Evolutionary conservation across 2,888 invertebrate genomes (phyloP), one percentile per base, ranked within the genome.

Genomic region (Meghimatium bilineatum): DNA sequence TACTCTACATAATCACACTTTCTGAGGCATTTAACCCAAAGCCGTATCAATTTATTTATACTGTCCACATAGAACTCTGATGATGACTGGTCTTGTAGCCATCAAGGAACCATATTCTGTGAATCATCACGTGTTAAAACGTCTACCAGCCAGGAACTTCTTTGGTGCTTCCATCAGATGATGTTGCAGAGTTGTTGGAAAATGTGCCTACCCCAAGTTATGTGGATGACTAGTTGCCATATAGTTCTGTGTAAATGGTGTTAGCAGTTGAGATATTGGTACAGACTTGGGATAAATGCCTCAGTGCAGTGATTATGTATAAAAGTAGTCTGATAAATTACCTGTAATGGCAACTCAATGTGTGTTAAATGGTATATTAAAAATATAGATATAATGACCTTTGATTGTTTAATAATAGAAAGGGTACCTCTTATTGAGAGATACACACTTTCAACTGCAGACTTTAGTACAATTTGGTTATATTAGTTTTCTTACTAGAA

Each of bases 21-120:
- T n/a, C n/a, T 63, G 60, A 63, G 60, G n/a, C 56, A 56, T 56
- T 56, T 56, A 56, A 56, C 56, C 56, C 56, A 56, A 56, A 20
- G 56, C 23, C 60, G n/a, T 63, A 63, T 63, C 60, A 63, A 63
- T 63, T 63, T 26, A n/a, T 63, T 63, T 63, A n/a, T 63, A 63
- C 60, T 63, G 60, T 63, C 60, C 60, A 63, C 26, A 63, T 63
- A 63, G 26, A 63, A n/a, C 60, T 63, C 26, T n/a, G 60, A 26
- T n/a, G 60, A 26, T n/a, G 60, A 63, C 60, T 63, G 60, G 60
- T 63, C 60, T n/a, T 26, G 60, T 63, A 63, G 60, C 60, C 60
- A 63, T 63, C n/a, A n/a, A 63, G 23, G 60, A 63, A 63, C n/a
- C 60, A 63, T 63, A 63, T 63, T 63, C 60, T n/a, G 26, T n/a